These are phyloP conservation scores for Philereme vetulata DNA, from an alignment of 2,888 invertebrate species.

Conservation along the genomic window DNA sequence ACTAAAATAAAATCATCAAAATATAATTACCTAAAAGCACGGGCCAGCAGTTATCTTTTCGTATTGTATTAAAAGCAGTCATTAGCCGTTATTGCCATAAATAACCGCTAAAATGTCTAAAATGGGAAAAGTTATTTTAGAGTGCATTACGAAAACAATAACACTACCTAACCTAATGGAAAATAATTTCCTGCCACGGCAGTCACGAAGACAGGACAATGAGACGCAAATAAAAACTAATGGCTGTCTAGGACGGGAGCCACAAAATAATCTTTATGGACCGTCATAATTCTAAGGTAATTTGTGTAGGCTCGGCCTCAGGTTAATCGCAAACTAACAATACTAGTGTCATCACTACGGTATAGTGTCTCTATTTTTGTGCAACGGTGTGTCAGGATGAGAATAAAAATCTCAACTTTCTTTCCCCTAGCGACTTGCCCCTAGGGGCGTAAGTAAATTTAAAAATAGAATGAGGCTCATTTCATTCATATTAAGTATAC, in stretches of 20 bases:
- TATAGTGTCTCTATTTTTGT: conserved; percentile 1
- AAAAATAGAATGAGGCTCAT: no score
- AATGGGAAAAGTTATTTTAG: conserved; percentile 26
- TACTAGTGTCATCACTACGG: conserved; percentile 6
- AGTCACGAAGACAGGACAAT: conserved; percentile 25
- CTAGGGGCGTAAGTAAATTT: no score
- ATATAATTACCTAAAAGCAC: conserved; percentile 5
- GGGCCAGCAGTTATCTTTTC: conserved; percentile 7
- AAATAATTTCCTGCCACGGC: conserved; percentile 18
- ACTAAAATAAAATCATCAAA: conserved; percentile 1
- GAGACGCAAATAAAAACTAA: conserved; percentile 25
- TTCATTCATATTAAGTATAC: no score
- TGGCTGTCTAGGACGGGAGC: conserved; percentile 18
- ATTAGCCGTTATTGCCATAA: conserved; percentile 18
- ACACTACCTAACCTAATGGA: conserved; percentile 19
- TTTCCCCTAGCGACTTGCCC: no score
- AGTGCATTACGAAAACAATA: conserved; percentile 23
- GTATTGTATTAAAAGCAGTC: conserved; percentile 12
- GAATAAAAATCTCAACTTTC: no score
- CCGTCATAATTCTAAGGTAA: conserved; percentile 22
- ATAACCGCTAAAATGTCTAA: conserved; percentile 19
- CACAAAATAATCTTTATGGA: conserved; percentile 21
- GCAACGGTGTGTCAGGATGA: no score
- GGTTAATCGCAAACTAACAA: conserved; percentile 16
- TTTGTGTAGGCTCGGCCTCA: conserved; percentile 4